These are phyloP conservation scores for Panthera uncia DNA, from an alignment of 2,113 vertebrate species.

Conservation along the genomic window DNA sequence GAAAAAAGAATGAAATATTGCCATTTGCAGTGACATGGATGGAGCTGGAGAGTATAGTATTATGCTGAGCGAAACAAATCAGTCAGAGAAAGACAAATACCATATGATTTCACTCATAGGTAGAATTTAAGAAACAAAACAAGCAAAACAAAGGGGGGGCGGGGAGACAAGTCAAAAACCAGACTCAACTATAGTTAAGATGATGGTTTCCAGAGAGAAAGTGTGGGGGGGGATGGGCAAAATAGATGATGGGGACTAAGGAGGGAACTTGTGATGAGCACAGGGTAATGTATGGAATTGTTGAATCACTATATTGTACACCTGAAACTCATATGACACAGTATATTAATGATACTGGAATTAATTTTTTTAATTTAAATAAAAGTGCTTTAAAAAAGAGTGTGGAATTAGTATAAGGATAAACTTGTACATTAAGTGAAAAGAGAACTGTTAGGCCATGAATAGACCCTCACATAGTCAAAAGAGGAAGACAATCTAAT, in stretches of 20 bases:
- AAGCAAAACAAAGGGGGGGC: neutral
- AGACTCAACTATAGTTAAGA: neutral
- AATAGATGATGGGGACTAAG: neutral
- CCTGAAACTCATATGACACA: neutral
- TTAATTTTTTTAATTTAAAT: neutral
- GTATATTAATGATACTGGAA: neutral
- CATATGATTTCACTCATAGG: neutral
- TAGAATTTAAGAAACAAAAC: neutral
- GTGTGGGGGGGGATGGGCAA: neutral
- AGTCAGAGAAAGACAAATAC: neutral
- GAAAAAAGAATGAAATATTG: neutral
- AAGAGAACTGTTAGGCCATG: neutral
- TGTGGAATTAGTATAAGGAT: neutral
- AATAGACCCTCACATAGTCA: neutral
- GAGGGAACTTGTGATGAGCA: neutral
- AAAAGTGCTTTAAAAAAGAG: neutral
- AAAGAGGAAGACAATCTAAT: neutral
- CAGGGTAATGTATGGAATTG: neutral
- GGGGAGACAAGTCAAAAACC: neutral
- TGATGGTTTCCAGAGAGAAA: neutral
- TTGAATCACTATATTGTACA: neutral
- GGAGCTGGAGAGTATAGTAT: neutral
- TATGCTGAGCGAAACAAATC: neutral
- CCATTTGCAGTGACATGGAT: neutral
- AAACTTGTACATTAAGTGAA: neutral